Conservation (phyloP, 2,113 vertebrate species). For the Laticauda colubrina region DNA sequence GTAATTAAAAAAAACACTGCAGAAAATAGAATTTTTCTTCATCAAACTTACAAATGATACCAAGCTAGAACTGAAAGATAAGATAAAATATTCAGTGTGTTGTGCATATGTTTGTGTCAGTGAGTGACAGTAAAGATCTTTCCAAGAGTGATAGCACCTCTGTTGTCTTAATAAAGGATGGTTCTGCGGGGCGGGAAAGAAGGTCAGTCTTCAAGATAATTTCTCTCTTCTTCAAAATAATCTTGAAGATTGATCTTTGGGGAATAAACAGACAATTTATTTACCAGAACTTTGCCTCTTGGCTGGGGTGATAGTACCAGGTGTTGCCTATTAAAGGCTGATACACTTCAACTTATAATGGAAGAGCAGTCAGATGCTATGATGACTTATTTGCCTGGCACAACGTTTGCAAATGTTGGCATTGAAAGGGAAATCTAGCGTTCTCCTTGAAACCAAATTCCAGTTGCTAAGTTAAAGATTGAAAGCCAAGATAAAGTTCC, state of each 20-base stretch:
- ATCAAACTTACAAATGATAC: not conserved
- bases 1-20: not conserved
- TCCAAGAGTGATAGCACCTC: not conserved
- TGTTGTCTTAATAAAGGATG: not conserved
- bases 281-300: not conserved
- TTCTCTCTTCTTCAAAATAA: not conserved
- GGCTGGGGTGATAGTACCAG: not conserved
- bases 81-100: not conserved
- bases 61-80: not conserved
- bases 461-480: not conserved
- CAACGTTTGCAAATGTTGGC: not conserved
- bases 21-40: not conserved
- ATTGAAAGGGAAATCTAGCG: not conserved
- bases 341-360: not conserved
- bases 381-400: not conserved
- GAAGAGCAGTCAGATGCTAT: not conserved
- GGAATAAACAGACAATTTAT: not conserved
- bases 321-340: not conserved
- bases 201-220: not conserved
- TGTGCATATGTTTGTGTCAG: not conserved
- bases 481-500: not conserved
- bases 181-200: not conserved
- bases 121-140: not conserved
- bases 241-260: not conserved
- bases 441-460: not conserved